Evolutionary conservation across 2,113 vertebrate species (phyloP), one percentile per base, ranked within the genome.

Genomic region (Gopherus evgoodei): DNA sequence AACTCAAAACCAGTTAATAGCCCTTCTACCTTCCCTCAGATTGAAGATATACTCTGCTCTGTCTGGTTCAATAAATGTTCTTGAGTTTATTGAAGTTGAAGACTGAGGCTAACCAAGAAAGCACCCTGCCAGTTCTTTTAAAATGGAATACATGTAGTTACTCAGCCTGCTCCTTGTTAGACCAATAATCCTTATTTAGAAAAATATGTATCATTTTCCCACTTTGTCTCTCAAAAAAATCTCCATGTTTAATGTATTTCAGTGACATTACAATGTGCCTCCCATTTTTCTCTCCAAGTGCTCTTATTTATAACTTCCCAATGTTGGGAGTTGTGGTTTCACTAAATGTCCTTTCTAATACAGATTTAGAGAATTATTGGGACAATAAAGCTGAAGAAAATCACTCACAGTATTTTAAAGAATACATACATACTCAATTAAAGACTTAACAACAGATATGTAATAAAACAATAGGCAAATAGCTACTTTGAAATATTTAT

Each of bases 81-180:
- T 1, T 57, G 69, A 89, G 13, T 3, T 1, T 5, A 88, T 5
- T 88, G 50, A 83, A 38, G 53, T 65, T 88, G 90, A 80, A 95
- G 88, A 57, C 29, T 3, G 62, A 92, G 80, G 56, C 29, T 84
- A 11, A 65, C 69, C 49, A 31, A 10, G 52, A 93, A 93, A 87
- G 8, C 27, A 25, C n/a, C 78, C 89, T 88, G 56, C 27, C 56
- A 94, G 90, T 54, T 49, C 47, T 49, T n/a, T 72, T 29, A 57
- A 92, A 95, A 91, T 38, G 1, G 92, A 59, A 88, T 81, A 54
- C 12, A 94, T 93, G 72, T 8, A 54, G 83, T 93, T 91, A 59
- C 4, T 82, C 59, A 82, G 53, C 44, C 65, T 79, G 17, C 79
- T 92, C 6, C 35, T 13, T 57, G 1, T 91, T 86, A 89, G 42